Conservation (phyloP, 2,888 invertebrate genomes). For the Lithophane semibrunnea region DNA sequence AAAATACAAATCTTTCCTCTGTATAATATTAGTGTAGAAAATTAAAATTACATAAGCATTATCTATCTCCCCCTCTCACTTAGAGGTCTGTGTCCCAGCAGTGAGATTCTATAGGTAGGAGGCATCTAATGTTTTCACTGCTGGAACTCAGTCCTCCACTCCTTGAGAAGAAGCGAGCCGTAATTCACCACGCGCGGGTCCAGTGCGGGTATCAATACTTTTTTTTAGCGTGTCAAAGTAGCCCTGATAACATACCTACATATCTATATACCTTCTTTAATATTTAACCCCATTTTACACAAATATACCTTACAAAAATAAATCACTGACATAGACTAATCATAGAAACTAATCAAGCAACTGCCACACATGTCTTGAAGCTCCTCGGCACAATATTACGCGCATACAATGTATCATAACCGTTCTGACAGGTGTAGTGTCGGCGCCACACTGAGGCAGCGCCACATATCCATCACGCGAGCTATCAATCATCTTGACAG, state of each 20-base stretch:
- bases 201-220: background rate
- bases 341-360: slow-evolving; percentile 52
- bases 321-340: slow-evolving; percentile 35
- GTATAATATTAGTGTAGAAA: too few relatives aligned
- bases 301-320: slow-evolving; percentile 4
- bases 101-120: background rate
- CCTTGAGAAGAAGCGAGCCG: background rate
- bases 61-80: background rate
- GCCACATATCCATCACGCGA: slow-evolving; percentile 63
- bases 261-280: too few relatives aligned
- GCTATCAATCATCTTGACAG: slow-evolving; percentile 68
- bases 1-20: too few relatives aligned
- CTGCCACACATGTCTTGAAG: slow-evolving; percentile 42
- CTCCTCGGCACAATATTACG: slow-evolving; percentile 19
- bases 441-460: slow-evolving; percentile 36
- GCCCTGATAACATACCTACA: background rate
- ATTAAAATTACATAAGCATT: too few relatives aligned
- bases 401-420: slow-evolving; percentile 58
- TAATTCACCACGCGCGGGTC: background rate
- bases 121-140: background rate
- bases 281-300: background rate
- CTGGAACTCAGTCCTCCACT: background rate
- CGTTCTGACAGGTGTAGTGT: slow-evolving; percentile 50
- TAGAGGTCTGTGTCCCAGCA: background rate
- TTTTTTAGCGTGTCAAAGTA: background rate